phyloP scores from a whole-genome alignment of 1,140 invertebrate genomes.

The Diabrotica virgifera region DNA sequence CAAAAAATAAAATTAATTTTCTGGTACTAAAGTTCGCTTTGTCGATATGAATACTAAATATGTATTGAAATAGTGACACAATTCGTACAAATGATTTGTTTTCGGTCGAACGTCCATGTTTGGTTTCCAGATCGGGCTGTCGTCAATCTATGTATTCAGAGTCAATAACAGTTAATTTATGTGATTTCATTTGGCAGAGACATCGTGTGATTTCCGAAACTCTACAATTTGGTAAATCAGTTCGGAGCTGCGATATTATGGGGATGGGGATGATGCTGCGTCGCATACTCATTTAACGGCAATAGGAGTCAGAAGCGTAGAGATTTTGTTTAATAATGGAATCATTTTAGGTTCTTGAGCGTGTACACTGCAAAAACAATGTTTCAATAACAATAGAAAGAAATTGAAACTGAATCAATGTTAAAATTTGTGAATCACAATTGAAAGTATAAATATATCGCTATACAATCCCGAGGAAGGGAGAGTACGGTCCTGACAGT shows the following conservation, averaged over 20 bases:
- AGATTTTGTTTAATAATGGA: neutral
- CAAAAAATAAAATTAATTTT: no score
- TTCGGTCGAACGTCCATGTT: neutral
- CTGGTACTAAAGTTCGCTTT: no score
- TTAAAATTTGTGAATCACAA: no score
- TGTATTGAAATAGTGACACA: no score
- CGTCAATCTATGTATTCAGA: neutral
- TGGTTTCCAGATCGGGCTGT: neutral
- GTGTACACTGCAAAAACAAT: neutral
- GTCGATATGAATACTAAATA: no score
- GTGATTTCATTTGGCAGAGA: neutral
- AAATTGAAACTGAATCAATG: no score
- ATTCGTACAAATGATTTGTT: no score
- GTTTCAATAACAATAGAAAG: neutral
- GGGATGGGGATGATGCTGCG: no score
- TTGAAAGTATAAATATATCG: no score
- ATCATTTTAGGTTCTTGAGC: neutral
- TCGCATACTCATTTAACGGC: no score
- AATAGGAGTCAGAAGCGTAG: neutral
- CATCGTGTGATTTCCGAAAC: neutral
- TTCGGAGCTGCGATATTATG: neutral
- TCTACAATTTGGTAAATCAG: conserved; percentile 1
- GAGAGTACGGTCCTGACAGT: no score
- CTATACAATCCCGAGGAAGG: no score
- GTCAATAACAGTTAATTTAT: neutral